Base-by-base conservation (phyloP, 2,888 invertebrate species). In the Netelia melanura region DNA sequence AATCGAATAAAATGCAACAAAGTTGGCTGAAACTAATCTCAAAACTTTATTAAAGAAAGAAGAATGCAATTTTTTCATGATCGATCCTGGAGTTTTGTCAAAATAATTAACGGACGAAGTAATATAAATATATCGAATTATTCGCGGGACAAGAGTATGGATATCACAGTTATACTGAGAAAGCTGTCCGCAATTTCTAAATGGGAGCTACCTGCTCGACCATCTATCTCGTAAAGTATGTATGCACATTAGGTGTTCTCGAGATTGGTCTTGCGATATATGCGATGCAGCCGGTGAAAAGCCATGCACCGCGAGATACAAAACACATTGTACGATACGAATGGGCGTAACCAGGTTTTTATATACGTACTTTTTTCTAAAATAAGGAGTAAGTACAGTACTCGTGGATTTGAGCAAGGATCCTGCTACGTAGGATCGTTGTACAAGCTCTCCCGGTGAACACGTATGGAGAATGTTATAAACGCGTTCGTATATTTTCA, bases 401-500 rank as follows among this genome's bases (percentile, higher is more conserved):
- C 61, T 11, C 58, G 25, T 61, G 72, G 44, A 58, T 58, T 21
- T 21, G 21, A 58, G 61, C 61, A 77, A 77, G 44, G 25, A 54
- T 68, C 61, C 23, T 25, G 30, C 44, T 61, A 11, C 17, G 52
- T 52, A n/a, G 30, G 21, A 67, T 43, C 68, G 61, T 38, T 70
- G 25, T 64, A 78, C 54, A 9, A 21, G 62, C 70, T 38, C 48
- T 54, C n/a, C 8, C 21, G 70, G 70, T 64, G 38, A 78, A 68
- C 61, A 78, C 68, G 23, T 56, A 77, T 68, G 44, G 58, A 17
- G n/a, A 17, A 76, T 54, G 38, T 67, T 52, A 48, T 62, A 38
- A 67, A 62, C 62, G 70, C 70, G 62, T 70, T 30, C 38, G 62
- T 78, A 61, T 61, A 77, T 77, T 68, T 62, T 30, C 70, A 70